Evolutionary conservation across 2,113 vertebrate genomes (phyloP), one percentile per base, ranked within the genome.

Genomic region (Gila orcuttii): DNA sequence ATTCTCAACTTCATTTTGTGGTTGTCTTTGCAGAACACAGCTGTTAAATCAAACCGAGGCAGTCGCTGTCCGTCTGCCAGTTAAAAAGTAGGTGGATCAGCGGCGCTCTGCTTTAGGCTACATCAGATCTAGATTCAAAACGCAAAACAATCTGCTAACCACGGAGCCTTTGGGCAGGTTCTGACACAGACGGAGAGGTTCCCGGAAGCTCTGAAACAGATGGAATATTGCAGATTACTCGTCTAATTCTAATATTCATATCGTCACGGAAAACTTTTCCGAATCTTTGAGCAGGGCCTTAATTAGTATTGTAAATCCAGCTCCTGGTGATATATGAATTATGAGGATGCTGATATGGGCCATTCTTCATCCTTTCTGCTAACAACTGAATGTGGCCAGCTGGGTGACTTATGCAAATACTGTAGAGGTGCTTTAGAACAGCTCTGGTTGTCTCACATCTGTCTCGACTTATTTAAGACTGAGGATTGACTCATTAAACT

Each of bases 191-290:
- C 42, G 23, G 71, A 17, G 42, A 23, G 57, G 31, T 23, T 66
- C 28, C 39, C 50, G 19, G 21, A 76, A 28, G 73, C 57, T 66
- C 28, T 19, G 11, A 21, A 47, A 85, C 73, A 64, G 73, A 76
- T 85, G 59, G 59, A 64, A 77, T 85, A 76, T 76, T 64, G 83
- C 59, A 77, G 83, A 85, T 77, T 45, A 77, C 73, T 85, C 3
- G 76, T 77, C 28, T 75, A 77, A 77, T 52, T 85, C 59, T 77
- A 47, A 77, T 85, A 85, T 85, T 47, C 19, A 52, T 85, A 33
- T 64, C 57, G 3, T 39, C 45, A 36, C 3, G 19, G 59, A 77
- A 85, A 77, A 64, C 39, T 52, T 28, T 77, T 55, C 4, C 3
- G 52, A 83, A 28, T 69, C 83, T 85, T 64, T 66, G 73, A 64